Percentiles rank a stretch among this genome's conserved stretches.
phyloP scores from a whole-genome alignment of 2,113 vertebrate genomes.

The human (Homo sapiens) region GRCh38 chr4:43529001-43529500 shows the following conservation, averaged over 20 bases:
- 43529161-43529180: neutral
- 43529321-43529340: neutral
- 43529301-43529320: neutral
- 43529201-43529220: neutral
- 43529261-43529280: neutral
- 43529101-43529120: neutral
- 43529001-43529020: neutral
- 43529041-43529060: neutral
- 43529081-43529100: neutral
- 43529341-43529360: neutral
- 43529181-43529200: neutral
- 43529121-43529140: neutral
- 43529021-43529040: neutral
- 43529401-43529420: neutral
- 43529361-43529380: neutral
- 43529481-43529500: neutral
- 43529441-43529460: neutral
- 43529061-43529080: neutral
- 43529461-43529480: neutral
- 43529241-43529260: neutral
- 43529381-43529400: neutral
- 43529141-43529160: neutral
- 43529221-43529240: neutral
- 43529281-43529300: neutral
- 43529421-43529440: neutral